Conservation (phyloP, 2,888 invertebrate genomes). For the Teinopalpus imperialis region DNA sequence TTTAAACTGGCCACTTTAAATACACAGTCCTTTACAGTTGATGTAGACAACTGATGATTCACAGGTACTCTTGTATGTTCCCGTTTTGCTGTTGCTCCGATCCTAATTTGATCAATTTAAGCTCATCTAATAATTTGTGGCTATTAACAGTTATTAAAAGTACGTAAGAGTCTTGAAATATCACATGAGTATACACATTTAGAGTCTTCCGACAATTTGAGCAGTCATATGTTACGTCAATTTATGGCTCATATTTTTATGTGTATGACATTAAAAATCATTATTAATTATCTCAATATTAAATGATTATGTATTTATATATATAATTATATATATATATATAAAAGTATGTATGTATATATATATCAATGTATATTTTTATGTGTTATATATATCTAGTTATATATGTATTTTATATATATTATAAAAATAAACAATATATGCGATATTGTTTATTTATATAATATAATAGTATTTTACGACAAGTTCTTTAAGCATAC, state of each 20-base stretch:
- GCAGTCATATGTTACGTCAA: slow-evolving; percentile 3
- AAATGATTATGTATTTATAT: too few relatives aligned
- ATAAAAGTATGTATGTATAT: too few relatives aligned
- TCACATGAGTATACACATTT: neutral
- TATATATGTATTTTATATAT: too few relatives aligned
- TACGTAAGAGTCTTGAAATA: neutral
- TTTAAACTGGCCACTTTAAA: slow-evolving; percentile 5
- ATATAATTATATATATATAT: too few relatives aligned
- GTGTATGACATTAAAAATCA: neutral
- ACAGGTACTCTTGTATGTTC: neutral
- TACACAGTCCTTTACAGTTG: slow-evolving; percentile 12
- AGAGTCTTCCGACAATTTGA: neutral
- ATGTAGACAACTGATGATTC: slow-evolving; percentile 16
- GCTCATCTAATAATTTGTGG: neutral
- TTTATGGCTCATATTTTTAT: neutral
- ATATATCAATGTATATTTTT: too few relatives aligned
- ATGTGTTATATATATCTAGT: too few relatives aligned
- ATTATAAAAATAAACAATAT: too few relatives aligned
- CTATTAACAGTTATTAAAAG: neutral
- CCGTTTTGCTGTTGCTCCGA: neutral
- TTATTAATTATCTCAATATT: too few relatives aligned
- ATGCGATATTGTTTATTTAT: too few relatives aligned
- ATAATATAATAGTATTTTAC: too few relatives aligned
- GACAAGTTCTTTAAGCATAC: too few relatives aligned
- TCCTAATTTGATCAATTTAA: slow-evolving; percentile 2